Evolutionary conservation across 2,888 invertebrate genomes (phyloP), one percentile per base, ranked within the genome.

Genomic region (Dioctria linearis): DNA sequence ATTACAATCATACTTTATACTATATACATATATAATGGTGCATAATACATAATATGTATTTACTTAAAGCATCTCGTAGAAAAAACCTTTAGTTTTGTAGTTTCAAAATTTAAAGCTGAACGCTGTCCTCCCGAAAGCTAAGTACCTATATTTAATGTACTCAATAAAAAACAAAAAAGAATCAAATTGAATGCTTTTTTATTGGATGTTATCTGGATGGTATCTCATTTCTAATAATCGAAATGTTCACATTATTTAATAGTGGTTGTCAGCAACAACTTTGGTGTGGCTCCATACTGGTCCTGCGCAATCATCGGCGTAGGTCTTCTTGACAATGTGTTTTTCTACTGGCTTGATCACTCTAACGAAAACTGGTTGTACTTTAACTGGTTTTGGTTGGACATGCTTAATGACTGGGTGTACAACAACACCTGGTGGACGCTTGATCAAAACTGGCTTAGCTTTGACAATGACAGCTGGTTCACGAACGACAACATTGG

Each of bases 271-370:
- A 59, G 75, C 43, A 42, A 75, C 59, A 61, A 75, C 75, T 42
- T 75, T 75, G 43, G 75, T 75, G 75, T 75, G 75, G n/a, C 59
- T 59, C 59, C 61, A 75, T 49, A 75, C 61, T 59, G 75, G 75
- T 25, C 61, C 59, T 13, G 5, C 25, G 25, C 54, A 71, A 39
- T 75, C 59, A 42, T 40, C 59, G 13, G 59, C 61, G 37, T 11
- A 42, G 43, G 43, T 43, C 43, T 75, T 75, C 75, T 75, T 75
- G 43, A 75, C 85, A 80, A 86, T 85, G 57, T 87, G 85, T 80
- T 86, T 86, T 85, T 87, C 87, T 85, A 87, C 88, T 40, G 88
- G 87, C 82, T 88, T 87, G 85, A 87, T 87, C 76, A 88, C 88
- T 84, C 88, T 87, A 2, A 88, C 88, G 84, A 88, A 88, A 81